phyloP scores from a whole-genome alignment of 2,797 vertebrate genomes.

The Leptodactylus fallax region DNA sequence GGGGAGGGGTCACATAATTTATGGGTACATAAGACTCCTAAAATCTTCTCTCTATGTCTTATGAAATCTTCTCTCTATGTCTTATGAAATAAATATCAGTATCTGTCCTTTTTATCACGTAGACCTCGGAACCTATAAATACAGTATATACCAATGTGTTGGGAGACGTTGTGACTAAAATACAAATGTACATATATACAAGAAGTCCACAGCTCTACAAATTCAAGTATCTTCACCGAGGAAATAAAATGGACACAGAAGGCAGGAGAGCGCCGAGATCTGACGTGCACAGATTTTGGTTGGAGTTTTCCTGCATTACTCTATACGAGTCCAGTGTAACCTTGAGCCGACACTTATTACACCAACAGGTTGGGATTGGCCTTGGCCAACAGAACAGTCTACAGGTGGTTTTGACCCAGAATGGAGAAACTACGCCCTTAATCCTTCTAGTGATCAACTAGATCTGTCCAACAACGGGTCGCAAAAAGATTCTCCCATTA shows the following conservation, averaged over 20 bases:
- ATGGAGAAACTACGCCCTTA: background rate
- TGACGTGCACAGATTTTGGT: background rate
- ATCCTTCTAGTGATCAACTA: background rate
- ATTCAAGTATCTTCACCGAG: constrained; percentile 57
- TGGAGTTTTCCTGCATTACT: background rate
- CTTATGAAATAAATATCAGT: background rate
- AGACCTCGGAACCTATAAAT: constrained; percentile 30
- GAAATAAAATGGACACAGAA: constrained; percentile 41
- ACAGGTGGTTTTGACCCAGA: too few relatives aligned
- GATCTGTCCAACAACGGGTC: background rate
- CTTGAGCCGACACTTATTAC: background rate
- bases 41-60: background rate
- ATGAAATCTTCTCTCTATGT: too few relatives aligned
- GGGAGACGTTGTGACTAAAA: constrained; percentile 28
- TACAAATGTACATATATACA: constrained; percentile 45
- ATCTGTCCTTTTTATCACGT: background rate
- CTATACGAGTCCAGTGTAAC: constrained; percentile 46
- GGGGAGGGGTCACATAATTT: background rate
- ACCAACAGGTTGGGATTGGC: background rate
- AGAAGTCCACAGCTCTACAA: constrained; percentile 14
- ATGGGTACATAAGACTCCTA: background rate
- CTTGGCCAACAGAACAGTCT: background rate
- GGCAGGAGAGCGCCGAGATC: background rate
- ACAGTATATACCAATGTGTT: constrained; percentile 2
- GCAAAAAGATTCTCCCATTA: background rate